phyloP scores from a whole-genome alignment of 2,113 vertebrate species.

The Pterocles burchelli region DNA sequence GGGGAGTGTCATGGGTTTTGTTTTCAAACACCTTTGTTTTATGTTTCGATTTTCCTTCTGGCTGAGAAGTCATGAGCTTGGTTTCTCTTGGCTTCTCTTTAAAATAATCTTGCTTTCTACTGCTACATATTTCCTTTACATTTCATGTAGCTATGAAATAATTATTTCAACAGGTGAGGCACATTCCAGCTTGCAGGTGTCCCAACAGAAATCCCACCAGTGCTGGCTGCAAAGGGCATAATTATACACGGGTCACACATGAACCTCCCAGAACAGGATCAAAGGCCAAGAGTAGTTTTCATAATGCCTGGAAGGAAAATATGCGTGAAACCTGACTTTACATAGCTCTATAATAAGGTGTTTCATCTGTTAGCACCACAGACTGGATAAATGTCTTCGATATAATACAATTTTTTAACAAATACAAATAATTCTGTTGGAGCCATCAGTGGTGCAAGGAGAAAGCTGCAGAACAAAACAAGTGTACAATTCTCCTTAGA shows the following conservation, averaged over 20 bases:
- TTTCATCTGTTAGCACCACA: background rate
- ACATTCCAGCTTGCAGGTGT: background rate
- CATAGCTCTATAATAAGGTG: background rate
- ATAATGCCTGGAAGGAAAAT: background rate
- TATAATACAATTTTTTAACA: fast-evolving
- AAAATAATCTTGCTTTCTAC: background rate
- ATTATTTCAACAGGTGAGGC: background rate
- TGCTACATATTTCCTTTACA: background rate
- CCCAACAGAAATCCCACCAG: background rate
- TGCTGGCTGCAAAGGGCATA: background rate
- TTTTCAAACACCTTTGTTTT: background rate
- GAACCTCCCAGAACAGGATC: background rate
- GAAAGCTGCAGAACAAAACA: background rate
- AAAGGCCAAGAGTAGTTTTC: background rate
- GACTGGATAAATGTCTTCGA: background rate
- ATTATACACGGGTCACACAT: fast-evolving
- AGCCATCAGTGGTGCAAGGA: background rate
- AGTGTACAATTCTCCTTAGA: background rate
- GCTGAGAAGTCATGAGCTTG: background rate
- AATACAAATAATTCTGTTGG: background rate
- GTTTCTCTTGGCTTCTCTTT: background rate
- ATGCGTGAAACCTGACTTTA: background rate
- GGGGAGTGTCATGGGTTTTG: background rate
- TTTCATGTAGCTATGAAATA: background rate
- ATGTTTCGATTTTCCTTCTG: background rate